Evolutionary conservation across 2,113 vertebrate genomes (phyloP).

Genomic region (Sarotherodon lohbergeri): DNA sequence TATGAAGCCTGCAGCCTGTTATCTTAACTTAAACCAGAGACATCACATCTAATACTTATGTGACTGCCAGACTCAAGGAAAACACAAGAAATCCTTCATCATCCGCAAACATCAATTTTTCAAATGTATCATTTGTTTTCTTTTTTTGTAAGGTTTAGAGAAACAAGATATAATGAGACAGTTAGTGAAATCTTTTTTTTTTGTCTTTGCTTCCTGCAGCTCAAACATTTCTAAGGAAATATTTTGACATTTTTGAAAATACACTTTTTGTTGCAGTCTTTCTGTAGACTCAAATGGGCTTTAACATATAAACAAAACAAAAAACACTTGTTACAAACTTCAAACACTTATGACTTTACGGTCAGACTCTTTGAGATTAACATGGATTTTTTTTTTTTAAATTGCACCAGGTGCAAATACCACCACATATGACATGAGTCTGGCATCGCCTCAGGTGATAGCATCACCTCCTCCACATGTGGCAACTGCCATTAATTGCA

Average conservation of each 20-base stretch:
- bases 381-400: not conserved
- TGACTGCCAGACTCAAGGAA: not conserved
- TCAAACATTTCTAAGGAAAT: not conserved
- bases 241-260: not conserved
- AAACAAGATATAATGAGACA: not conserved
- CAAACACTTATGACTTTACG: not conserved
- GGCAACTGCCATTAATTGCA: conserved; percentile 5
- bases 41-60: not conserved
- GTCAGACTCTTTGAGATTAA: not conserved
- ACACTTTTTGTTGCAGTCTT: not conserved
- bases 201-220: not conserved
- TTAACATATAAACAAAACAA: not conserved
- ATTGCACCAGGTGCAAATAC: not conserved
- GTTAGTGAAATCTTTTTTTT: not conserved
- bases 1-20: not conserved
- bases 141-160: not conserved
- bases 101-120: not conserved
- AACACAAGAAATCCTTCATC: not conserved
- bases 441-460: not conserved
- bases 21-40: not conserved
- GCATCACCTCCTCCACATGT: not conserved
- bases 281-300: not conserved
- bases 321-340: not conserved
- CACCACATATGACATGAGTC: not conserved
- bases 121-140: not conserved